Conservation (phyloP, 2,113 vertebrate species). For the Poeciliopsis occidentalis region DNA sequence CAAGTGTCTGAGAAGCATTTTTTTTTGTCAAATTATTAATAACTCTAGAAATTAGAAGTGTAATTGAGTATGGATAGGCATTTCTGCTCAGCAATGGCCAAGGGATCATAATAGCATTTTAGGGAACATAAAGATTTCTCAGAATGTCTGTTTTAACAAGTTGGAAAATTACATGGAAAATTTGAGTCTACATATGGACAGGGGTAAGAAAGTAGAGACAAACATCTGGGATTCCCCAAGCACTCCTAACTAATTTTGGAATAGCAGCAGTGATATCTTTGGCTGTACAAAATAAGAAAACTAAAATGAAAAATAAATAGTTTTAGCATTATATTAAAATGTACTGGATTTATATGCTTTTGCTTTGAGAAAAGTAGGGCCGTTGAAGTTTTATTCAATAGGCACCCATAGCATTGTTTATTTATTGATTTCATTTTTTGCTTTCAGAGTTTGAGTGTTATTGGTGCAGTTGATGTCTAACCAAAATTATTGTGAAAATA, state of each 20-base stretch:
- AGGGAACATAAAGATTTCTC: background rate
- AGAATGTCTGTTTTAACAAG: background rate
- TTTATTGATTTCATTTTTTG: background rate
- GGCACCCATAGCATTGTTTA: background rate
- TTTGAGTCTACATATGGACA: background rate
- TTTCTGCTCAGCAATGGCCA: no score
- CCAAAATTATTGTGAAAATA: background rate
- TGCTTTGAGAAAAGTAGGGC: background rate
- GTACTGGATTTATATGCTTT: background rate
- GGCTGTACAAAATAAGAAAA: background rate
- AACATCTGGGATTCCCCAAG: background rate
- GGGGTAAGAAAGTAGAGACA: background rate
- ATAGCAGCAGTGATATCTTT: background rate
- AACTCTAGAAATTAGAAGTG: no score
- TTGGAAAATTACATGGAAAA: constrained; percentile 4
- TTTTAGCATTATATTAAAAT: background rate
- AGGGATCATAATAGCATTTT: background rate
- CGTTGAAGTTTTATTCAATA: background rate
- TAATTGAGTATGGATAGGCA: no score
- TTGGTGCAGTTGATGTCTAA: background rate
- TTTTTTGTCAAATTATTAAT: background rate
- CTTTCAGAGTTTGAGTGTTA: background rate
- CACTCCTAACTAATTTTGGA: background rate
- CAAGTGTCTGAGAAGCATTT: no score
- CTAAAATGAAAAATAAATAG: background rate